Conservation (phyloP, 2,113 vertebrate species). For the Circaetus cinerascens region DNA sequence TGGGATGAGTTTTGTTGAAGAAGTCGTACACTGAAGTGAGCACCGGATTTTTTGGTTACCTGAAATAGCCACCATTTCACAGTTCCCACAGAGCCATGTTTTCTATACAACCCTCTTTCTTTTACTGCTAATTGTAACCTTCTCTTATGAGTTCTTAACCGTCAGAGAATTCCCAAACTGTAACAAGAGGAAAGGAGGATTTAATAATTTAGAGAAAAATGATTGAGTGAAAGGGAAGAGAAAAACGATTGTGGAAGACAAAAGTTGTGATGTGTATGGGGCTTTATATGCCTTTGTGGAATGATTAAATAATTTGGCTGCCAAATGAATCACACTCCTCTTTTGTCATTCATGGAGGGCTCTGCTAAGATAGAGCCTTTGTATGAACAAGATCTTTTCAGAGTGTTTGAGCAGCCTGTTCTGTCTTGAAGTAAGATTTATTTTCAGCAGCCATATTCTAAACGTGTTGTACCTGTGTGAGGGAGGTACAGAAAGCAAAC, state of each 20-base stretch:
- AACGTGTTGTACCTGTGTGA: not conserved
- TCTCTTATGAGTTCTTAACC: conserved; percentile 22
- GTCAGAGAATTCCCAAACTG: conserved; percentile 39
- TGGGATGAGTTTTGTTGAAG: conserved; percentile 40
- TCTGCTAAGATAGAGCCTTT: not conserved
- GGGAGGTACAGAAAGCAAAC: conserved; percentile 21
- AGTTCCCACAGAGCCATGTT: not conserved
- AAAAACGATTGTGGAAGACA: not conserved
- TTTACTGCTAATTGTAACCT: conserved; percentile 52
- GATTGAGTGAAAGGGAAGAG: conserved; percentile 35
- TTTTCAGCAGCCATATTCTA: conserved; percentile 26
- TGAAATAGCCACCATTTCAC: conserved; percentile 52
- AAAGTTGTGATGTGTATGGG: conserved; percentile 43
- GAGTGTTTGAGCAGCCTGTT: conserved; percentile 4
- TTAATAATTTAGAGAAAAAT: conserved; percentile 54
- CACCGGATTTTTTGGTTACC: conserved; percentile 31
- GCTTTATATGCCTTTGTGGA: conserved; percentile 55
- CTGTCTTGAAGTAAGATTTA: conserved; percentile 32
- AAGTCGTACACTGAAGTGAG: conserved; percentile 14
- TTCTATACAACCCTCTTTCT: conserved; percentile 26
- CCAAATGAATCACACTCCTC: conserved; percentile 59
- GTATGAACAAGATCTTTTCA: not conserved
- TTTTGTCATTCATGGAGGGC: conserved; percentile 3
- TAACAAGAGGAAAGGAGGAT: conserved; percentile 15
- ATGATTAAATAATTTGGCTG: conserved; percentile 68